Base-by-base conservation (phyloP, 1,140 invertebrate species). In the Drosophila littoralis region DNA sequence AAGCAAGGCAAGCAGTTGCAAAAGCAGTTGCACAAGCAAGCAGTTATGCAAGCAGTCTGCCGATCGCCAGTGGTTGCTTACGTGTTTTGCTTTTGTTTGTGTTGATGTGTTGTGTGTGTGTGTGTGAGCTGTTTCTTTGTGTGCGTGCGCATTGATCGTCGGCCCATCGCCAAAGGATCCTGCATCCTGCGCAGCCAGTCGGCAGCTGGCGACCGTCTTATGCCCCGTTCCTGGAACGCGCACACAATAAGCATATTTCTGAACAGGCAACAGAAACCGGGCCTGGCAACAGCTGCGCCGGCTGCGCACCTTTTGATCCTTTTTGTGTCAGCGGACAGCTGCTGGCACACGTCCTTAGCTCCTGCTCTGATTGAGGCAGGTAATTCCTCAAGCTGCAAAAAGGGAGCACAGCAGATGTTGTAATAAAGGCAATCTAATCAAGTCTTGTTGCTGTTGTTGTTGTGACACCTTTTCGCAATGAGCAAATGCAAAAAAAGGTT, bases 301-400 rank as follows among this genome's bases (percentile, higher is more conserved):
- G 5, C 40, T 38, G 51, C 33, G 8, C 13, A 13, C 28, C 32
- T 83, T 80, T 71, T 78, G 82, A 67, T 81, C 66, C 58, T 55
- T 60, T 73, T 71, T 3, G 10, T 38, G 22, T 32, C 46, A 8
- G 70, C 76, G 69, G 74, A 64, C 84, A 88, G 84, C 84, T 84
- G 84, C 80, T 58, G 84, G 84, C 84, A 88, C 84, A 89, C 84
- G 84, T 77, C 73, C 66, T 75, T 35, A 64, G 59, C 73, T 42
- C 12, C 10, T 17, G 65, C 50, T 63, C 58, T 57, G 76, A 75
- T 71, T 86, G 58, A 35, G 33, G 60, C 82, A 88, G 79, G 79
- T 65, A 75, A 35, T 51, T 57, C 22, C 58, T 28, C 22, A 5
- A 57, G 58, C 33, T 52, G 51, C 59, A 48, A 35, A 58, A 54